Base-by-base conservation (phyloP, 2,113 vertebrate genomes). In the Gracilinanus agilis region DNA sequence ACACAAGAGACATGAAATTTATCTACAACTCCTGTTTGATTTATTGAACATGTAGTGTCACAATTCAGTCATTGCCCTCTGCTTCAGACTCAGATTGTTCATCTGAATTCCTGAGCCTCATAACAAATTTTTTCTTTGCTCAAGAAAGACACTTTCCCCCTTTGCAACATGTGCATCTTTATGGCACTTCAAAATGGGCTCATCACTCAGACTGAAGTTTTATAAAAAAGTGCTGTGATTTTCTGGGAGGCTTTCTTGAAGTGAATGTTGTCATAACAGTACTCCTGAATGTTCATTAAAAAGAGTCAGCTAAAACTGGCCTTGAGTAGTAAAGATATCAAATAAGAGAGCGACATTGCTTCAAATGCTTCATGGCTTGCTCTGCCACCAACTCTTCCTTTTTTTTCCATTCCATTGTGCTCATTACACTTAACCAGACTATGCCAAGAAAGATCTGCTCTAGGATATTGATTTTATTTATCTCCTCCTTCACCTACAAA, bases 211-310 rank as follows among this genome's bases (percentile, higher is more conserved):
- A 54, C 53, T 83, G 89, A 54, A 94, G 27, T 96, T 99, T 99
- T 99, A 96, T 99, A 99, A 98, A 99, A 99, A 96, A 99, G 99
- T 99, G 99, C 99, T 98, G 99, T 99, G 94, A 99, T 99, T 99
- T n/a, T 99, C 99, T 99, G 99, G 98, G 99, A 99, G 98, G 99
- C 99, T 98, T 99, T 99, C 99, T 99, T 99, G 99, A 99, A 99
- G 98, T 99, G 99, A 98, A 99, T 99, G 98, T 99, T 99, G 98
- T 99, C 99, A 24, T 99, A 99, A 99, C 99, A 99, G 98, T 99
- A 99, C 99, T 99, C n/a, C n/a, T n/a, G n/a, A n/a, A n/a, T n/a
- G n/a, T n/a, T 99, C 98, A 99, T 98, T 98, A 99, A 99, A n/a
- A 98, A 99, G 99, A 95, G 99, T 99, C 98, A 99, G 98, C 98